Percentiles rank a stretch among this genome's conserved stretches.
Conservation (phyloP, 2,888 invertebrate species). For the Chelonus formosanus region DNA sequence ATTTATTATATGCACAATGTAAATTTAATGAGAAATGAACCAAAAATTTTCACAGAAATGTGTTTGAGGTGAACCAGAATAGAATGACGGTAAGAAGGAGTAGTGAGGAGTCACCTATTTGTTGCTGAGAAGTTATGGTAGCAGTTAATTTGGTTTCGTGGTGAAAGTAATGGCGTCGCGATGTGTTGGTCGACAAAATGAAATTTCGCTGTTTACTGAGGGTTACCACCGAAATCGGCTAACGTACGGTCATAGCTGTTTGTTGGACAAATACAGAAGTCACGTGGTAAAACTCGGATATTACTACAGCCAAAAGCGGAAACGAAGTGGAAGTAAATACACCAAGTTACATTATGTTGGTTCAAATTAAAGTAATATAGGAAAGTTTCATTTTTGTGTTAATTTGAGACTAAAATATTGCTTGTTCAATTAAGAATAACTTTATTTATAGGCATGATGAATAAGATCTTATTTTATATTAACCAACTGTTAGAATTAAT, state of each 20-base stretch:
- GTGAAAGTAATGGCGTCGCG: constrained; percentile 32
- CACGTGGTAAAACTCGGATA: constrained; percentile 28
- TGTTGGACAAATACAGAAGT: constrained; percentile 33
- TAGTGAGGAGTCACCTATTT: constrained; percentile 38
- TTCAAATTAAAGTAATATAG: constrained; percentile 4
- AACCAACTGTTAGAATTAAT: too few relatives aligned
- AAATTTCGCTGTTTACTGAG: constrained; percentile 46
- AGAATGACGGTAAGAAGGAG: constrained; percentile 16
- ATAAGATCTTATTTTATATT: too few relatives aligned
- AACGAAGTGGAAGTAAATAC: constrained; percentile 12
- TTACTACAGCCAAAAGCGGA: constrained; percentile 18
- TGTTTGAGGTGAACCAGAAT: constrained; percentile 4
- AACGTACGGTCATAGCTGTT: constrained; percentile 44
- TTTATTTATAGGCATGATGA: too few relatives aligned
- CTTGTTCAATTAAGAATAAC: too few relatives aligned
- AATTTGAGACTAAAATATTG: not conserved
- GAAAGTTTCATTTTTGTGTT: not conserved
- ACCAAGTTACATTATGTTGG: constrained; percentile 11
- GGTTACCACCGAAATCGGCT: constrained; percentile 43
- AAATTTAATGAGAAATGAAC: constrained; percentile 4
- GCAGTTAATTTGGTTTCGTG: constrained; percentile 33
- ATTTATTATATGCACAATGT: not conserved
- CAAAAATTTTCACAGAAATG: constrained; percentile 7
- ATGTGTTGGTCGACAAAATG: constrained; percentile 40
- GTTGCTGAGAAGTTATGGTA: constrained; percentile 41